These are phyloP conservation scores for Odontocerum albicorne DNA, from an alignment of 2,888 invertebrate species.

Conservation along the genomic window DNA sequence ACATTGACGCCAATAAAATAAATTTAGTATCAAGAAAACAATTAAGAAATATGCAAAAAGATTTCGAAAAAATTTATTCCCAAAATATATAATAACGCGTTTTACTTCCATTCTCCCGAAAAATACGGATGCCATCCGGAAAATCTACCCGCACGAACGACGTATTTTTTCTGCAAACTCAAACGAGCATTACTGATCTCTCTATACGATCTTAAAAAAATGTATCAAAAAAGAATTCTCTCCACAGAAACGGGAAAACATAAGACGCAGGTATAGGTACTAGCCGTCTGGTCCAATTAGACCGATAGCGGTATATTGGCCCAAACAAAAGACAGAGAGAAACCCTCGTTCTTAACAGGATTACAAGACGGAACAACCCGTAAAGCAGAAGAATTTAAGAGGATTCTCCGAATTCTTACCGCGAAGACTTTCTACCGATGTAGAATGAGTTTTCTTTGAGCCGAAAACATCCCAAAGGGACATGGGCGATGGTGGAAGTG, in stretches of 20 bases:
- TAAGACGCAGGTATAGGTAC: background rate
- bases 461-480: conserved; percentile 11
- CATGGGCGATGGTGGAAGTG: background rate
- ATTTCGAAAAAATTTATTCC: too few relatives aligned
- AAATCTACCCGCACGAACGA: too few relatives aligned
- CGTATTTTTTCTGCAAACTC: too few relatives aligned
- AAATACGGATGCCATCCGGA: too few relatives aligned
- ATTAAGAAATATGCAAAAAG: too few relatives aligned
- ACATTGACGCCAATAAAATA: too few relatives aligned
- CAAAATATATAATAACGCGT: too few relatives aligned
- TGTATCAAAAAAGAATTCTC: background rate
- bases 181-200: too few relatives aligned
- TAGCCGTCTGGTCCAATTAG: conserved; percentile 5
- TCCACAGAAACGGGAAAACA: background rate
- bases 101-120: too few relatives aligned
- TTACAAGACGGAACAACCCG: conserved; percentile 16
- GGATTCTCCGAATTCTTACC: conserved; percentile 22
- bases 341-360: conserved; percentile 18
- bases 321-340: background rate
- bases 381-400: conserved; percentile 27
- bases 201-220: too few relatives aligned
- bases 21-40: too few relatives aligned
- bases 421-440: conserved; percentile 4
- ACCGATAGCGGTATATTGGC: conserved; percentile 8
- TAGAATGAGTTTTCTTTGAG: conserved; percentile 9